Evolutionary conservation across 2,888 invertebrate species (phyloP).

Genomic region (Epirrhoe alternata): DNA sequence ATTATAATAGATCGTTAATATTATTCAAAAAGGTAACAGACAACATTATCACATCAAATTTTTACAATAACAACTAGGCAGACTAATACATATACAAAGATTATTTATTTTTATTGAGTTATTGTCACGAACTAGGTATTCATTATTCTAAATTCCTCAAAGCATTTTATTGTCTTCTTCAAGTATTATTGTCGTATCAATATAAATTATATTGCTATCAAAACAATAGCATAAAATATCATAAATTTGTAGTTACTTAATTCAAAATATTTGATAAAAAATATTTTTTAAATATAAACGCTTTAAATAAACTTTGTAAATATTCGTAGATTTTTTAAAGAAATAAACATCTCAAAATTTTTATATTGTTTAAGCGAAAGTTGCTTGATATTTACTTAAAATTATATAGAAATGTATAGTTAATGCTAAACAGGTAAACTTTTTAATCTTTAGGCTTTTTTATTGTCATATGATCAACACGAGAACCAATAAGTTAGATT

Average conservation of each 20-base stretch:
- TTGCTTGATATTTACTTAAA: not conserved
- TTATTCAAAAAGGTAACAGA: constrained; percentile 55
- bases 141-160: constrained; percentile 11
- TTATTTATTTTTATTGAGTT: constrained; percentile 9
- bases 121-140: constrained; percentile 19
- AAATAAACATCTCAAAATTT: constrained; percentile 8
- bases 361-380: constrained; percentile 23
- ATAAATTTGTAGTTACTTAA: no score
- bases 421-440: not conserved
- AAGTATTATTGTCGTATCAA: constrained; percentile 11
- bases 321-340: constrained; percentile 4
- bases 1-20: constrained; percentile 28
- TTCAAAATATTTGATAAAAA: not conserved
- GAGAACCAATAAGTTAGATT: not conserved
- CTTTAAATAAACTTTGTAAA: constrained; percentile 14
- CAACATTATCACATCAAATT: constrained; percentile 61
- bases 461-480: constrained; percentile 10
- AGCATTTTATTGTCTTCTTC: constrained; percentile 1
- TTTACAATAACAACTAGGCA: constrained; percentile 45
- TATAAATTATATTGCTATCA: constrained; percentile 1
- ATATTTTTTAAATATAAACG: not conserved
- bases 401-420: constrained; percentile 4
- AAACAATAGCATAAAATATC: not conserved
- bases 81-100: constrained; percentile 8
- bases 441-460: not conserved